Conservation (phyloP, 2,888 invertebrate species). For the Julus scandinavius region DNA sequence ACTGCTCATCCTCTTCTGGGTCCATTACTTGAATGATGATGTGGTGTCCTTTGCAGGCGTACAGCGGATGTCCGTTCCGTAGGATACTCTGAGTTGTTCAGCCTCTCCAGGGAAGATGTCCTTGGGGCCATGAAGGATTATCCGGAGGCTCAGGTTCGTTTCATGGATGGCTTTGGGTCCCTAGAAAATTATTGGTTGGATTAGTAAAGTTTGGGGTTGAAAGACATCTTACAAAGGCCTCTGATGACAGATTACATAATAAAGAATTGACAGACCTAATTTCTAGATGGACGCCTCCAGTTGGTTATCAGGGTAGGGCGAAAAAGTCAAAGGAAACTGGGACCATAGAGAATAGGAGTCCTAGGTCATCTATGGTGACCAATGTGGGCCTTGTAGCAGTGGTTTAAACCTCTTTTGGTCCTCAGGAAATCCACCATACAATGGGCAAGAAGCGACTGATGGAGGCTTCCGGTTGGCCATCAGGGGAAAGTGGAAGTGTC, state of each 20-base stretch:
- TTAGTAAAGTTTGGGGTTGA: too few relatives aligned
- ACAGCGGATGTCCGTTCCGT: slow-evolving; percentile 96
- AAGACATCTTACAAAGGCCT: too few relatives aligned
- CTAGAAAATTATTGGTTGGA: too few relatives aligned
- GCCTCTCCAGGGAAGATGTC: slow-evolving; percentile 92
- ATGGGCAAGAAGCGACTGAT: slow-evolving; percentile 81
- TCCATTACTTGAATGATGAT: background rate
- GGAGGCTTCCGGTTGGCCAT: too few relatives aligned
- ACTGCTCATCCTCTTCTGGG: slow-evolving; percentile 61
- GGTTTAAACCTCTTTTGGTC: background rate
- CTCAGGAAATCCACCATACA: slow-evolving; percentile 82
- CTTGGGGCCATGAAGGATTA: slow-evolving; percentile 96
- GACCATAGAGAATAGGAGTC: too few relatives aligned
- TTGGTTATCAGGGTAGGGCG: too few relatives aligned
- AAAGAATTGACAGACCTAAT: too few relatives aligned
- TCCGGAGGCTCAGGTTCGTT: slow-evolving; percentile 84
- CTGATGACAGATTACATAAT: too few relatives aligned
- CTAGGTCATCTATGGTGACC: too few relatives aligned
- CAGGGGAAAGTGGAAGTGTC: too few relatives aligned
- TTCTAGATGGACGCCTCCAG: too few relatives aligned
- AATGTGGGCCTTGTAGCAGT: background rate
- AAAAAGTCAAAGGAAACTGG: too few relatives aligned
- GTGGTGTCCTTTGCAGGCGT: slow-evolving; percentile 72
- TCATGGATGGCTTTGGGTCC: background rate
- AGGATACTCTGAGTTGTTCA: slow-evolving; percentile 94